phyloP scores from a whole-genome alignment of 1,140 invertebrate species.

The Ips typographus region DNA sequence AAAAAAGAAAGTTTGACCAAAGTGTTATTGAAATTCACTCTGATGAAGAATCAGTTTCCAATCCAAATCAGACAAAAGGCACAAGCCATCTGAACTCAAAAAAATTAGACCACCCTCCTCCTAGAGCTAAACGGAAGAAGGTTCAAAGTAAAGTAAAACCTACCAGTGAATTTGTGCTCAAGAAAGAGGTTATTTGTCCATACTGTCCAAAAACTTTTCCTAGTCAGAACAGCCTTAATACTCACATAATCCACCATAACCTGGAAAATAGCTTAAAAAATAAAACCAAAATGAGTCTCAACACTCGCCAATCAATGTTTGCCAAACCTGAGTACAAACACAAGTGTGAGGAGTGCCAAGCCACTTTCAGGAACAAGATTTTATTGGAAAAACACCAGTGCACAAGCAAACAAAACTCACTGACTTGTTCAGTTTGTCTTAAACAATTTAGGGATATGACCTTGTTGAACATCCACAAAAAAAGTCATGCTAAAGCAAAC shows the following conservation, averaged over 20 bases:
- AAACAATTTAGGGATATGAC: conserved; percentile 40
- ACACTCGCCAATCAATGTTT: conserved; percentile 23
- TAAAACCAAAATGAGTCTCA: conserved; percentile 15
- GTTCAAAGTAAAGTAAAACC: too few species aligned
- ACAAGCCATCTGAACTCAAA: too few species aligned
- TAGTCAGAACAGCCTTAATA: conserved; percentile 60
- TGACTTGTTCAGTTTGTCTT: conserved; percentile 40
- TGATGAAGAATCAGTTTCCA: conserved; percentile 32
- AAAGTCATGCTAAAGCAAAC: conserved; percentile 44
- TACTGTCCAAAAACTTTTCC: conserved; percentile 60
- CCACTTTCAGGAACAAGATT: conserved; percentile 45
- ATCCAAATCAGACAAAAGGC: too few species aligned
- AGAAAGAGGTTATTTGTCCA: conserved; percentile 52
- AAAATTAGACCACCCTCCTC: too few species aligned
- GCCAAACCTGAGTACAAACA: conserved; percentile 38
- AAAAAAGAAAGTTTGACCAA: conserved; percentile 34
- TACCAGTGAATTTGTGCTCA: background rate
- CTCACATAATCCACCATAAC: conserved; percentile 54
- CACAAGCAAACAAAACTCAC: conserved; percentile 10
- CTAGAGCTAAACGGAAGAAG: too few species aligned
- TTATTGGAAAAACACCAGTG: conserved; percentile 43
- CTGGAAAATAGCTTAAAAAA: conserved; percentile 39
- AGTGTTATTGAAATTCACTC: conserved; percentile 39
- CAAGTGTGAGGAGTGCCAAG: conserved; percentile 42
- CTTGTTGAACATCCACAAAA: conserved; percentile 43